These are phyloP conservation scores for Podarcis lilfordi DNA, from an alignment of 2,797 vertebrate species.

Conservation along the genomic window DNA sequence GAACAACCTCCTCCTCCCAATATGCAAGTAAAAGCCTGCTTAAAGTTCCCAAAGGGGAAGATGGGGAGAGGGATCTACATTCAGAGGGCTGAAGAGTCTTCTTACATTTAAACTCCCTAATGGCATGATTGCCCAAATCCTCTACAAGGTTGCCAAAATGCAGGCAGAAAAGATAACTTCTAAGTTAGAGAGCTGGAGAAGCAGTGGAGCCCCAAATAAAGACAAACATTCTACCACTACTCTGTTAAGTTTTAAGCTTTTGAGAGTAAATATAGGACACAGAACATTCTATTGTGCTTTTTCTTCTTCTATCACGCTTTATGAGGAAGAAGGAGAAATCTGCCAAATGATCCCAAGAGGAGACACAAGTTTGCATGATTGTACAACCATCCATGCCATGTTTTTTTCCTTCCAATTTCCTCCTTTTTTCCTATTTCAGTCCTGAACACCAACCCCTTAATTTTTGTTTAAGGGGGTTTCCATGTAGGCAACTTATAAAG, in stretches of 20 bases:
- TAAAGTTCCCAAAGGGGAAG: not conserved
- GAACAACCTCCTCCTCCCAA: constrained; percentile 30
- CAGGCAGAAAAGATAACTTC: not conserved
- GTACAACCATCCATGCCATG: not conserved
- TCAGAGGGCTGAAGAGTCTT: not conserved
- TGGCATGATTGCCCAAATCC: not conserved
- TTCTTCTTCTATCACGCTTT: not conserved
- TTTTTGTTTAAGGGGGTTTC: not conserved
- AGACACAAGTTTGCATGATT: not conserved
- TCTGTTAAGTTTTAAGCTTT: not conserved
- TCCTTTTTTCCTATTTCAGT: not conserved
- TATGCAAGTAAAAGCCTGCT: constrained; percentile 26
- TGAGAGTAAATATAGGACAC: not conserved
- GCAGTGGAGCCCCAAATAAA: not conserved
- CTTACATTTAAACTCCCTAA: not conserved
- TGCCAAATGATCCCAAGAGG: too few species aligned
- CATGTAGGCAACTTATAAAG: not conserved
- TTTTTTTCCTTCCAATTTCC: not conserved
- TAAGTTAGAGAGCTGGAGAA: not conserved
- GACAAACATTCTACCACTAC: not conserved
- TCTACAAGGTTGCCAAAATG: not conserved
- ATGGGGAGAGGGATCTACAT: not conserved
- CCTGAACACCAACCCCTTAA: too few species aligned
- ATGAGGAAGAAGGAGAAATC: not conserved
- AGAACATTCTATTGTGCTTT: too few species aligned